Evolutionary conservation across 2,113 vertebrate genomes (phyloP), one percentile per base, ranked within the genome.

Genomic region (Passer domesticus): DNA sequence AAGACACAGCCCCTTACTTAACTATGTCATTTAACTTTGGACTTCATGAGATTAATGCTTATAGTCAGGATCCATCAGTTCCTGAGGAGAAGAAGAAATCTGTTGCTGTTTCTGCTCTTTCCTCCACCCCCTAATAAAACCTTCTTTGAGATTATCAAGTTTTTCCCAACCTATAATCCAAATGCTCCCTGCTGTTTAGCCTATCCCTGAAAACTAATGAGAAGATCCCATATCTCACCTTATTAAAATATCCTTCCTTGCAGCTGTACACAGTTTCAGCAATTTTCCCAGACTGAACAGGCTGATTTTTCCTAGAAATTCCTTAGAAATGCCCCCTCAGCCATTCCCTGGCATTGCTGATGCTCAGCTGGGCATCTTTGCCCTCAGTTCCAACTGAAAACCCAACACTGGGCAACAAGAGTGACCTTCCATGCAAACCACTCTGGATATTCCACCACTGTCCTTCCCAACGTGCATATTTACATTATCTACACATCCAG

Each of bases 141-240:
- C 19, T 49, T 43, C 24, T 70, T 47, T 16, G 7, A 84, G 67
- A 69, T 91, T 27, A 79, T 21, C 22, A 74, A 83, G 37, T 39
- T 95, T 82, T 82, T 60, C 67, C 79, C 77, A 80, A n/a, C 9
- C 31, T 50, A 59, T 15, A 76, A 90, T 60, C 78, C 78, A 94
- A 92, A 77, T 39, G 33, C 31, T 88, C 67, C 72, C 90, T 76
- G 70, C 81, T 91, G 70, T 49, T 94, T 41, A 47, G 64, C 67
- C 53, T 47, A 11, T 62, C 81, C 53, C 53, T 79, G 63, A n/a
- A 53, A 90, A 75, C 28, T 79, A 90, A 90, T 21, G 52, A 91
- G 67, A 82, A 84, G 55, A 85, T 70, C 35, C n/a, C 52, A 27
- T 59, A 76, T 37, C 50, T 82, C 58, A 68, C 66, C 74, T 75